A percentile compares a stretch with the other conserved stretches of the same genome.
These are phyloP conservation scores for Lepilemur septentrionalis DNA, from an alignment of 2,797 vertebrate genomes.

Conservation along the genomic window DNA sequence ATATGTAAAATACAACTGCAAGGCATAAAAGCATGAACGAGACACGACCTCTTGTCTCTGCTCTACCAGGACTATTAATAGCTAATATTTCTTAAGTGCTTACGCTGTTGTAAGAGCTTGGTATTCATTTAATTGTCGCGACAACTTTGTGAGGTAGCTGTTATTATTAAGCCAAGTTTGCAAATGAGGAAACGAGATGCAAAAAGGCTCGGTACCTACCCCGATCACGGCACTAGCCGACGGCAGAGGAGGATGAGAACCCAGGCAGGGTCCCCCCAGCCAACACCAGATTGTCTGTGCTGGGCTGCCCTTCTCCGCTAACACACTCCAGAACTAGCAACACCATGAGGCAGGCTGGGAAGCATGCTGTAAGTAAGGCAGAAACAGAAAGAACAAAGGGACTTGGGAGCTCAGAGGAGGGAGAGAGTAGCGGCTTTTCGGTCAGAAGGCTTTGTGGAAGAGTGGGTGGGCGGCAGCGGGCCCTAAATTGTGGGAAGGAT, in stretches of 20 bases:
- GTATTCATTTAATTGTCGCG: background rate
- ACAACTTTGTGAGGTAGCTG: background rate
- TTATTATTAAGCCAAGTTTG: background rate
- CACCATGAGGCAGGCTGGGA: background rate
- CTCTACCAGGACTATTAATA: background rate
- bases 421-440: background rate
- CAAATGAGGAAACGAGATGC: background rate
- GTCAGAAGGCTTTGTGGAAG: background rate
- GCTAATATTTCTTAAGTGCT: background rate
- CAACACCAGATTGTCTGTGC: rapidly evolving
- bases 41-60: background rate
- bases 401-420: background rate
- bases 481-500: background rate
- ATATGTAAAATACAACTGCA: background rate
- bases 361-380: background rate
- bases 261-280: background rate
- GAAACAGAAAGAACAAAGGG: background rate
- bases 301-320: background rate
- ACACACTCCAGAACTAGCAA: background rate
- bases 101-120: background rate
- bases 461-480: background rate
- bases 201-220: background rate
- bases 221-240: rapidly evolving
- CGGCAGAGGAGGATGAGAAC: background rate
- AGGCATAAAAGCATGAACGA: background rate